These are phyloP conservation scores for Tridacna gigas DNA, from an alignment of 2,888 invertebrate genomes.

Conservation along the genomic window DNA sequence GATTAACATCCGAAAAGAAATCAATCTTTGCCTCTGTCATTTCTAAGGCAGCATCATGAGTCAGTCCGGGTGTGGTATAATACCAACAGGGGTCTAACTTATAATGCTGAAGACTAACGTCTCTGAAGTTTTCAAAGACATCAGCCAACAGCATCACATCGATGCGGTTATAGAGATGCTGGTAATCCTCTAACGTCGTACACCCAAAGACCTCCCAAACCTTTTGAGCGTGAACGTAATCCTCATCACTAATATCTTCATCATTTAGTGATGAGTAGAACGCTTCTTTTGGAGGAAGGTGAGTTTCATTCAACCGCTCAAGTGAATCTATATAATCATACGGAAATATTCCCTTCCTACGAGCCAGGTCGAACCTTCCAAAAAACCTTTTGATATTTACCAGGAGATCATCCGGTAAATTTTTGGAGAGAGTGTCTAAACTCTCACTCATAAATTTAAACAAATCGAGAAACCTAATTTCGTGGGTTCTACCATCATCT, in stretches of 20 bases:
- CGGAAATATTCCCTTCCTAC: conserved; percentile 41
- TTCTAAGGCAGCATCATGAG: too few species aligned
- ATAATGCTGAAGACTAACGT: too few species aligned
- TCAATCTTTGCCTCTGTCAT: too few species aligned
- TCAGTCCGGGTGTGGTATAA: too few species aligned
- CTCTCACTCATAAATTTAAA: too few species aligned
- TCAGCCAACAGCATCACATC: conserved; percentile 40
- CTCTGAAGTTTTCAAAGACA: conserved; percentile 46
- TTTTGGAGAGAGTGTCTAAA: too few species aligned
- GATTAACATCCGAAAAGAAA: too few species aligned
- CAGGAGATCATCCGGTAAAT: too few species aligned
- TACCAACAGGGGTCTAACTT: too few species aligned
- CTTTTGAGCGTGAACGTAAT: conserved; percentile 35
- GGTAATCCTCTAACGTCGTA: conserved; percentile 34
- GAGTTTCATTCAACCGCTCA: conserved; percentile 19
- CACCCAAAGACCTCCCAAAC: conserved; percentile 29
- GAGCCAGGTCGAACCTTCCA: conserved; percentile 2
- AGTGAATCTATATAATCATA: conserved; percentile 35
- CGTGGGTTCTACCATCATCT: too few species aligned
- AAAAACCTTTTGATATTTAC: too few species aligned
- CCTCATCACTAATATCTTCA: conserved; percentile 33
- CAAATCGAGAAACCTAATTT: too few species aligned
- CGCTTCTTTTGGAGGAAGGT: conserved; percentile 22
- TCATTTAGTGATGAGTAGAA: conserved; percentile 28
- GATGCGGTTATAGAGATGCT: conserved; percentile 41